phyloP scores from a whole-genome alignment of 2,797 vertebrate species.

The Pangasius djambal region DNA sequence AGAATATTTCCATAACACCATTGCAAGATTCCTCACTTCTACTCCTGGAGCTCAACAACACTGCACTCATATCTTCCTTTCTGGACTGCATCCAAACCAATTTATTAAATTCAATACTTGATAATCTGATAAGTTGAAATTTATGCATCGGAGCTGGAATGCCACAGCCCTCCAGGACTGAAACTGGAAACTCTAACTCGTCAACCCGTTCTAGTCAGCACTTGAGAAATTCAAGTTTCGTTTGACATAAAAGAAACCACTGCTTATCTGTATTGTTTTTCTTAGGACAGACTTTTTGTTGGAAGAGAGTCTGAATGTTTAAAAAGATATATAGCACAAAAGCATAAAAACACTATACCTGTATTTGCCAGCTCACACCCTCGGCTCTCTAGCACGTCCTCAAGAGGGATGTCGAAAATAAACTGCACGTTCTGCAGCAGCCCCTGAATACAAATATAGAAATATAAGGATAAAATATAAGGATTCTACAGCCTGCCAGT shows the following conservation, averaged over 20 bases:
- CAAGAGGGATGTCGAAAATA: constrained; percentile 78
- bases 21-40: constrained; percentile 15
- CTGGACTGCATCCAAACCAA: constrained; percentile 7
- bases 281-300: constrained; percentile 9
- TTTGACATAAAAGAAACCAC: background rate
- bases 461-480: constrained; percentile 32
- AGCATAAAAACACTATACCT: constrained; percentile 69
- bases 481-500: background rate
- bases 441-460: constrained; percentile 69
- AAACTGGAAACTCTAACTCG: constrained; percentile 6
- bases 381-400: constrained; percentile 78
- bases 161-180: background rate
- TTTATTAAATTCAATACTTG: constrained; percentile 22
- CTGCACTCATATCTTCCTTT: background rate
- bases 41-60: background rate
- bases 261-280: constrained; percentile 1
- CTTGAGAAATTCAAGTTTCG: background rate
- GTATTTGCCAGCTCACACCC: constrained; percentile 78
- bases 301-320: constrained; percentile 26
- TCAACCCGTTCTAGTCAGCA: background rate
- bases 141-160: background rate
- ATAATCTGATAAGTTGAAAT: constrained; percentile 28
- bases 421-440: constrained; percentile 82
- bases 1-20: constrained; percentile 21
- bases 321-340: constrained; percentile 25